Evolutionary conservation across 2,888 invertebrate genomes (phyloP), one percentile per base, ranked within the genome.

Genomic region (Lepidocyrtoides sp.): DNA sequence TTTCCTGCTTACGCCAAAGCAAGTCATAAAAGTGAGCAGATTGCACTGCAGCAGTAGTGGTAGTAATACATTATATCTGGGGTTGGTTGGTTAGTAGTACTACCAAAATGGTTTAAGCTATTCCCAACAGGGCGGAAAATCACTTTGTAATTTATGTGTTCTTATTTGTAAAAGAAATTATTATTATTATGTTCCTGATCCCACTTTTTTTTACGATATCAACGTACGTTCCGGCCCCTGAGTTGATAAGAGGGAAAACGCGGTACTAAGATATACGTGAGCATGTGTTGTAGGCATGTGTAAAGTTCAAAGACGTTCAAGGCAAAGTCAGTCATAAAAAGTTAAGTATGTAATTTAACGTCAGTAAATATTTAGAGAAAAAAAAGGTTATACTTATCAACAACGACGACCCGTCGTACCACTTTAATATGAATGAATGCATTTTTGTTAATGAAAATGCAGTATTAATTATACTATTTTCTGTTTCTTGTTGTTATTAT

Each of bases 271-370:
- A 14, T 48, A n/a, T n/a, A n/a, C n/a, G n/a, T n/a, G n/a, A n/a
- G 14, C 1, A 36, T 63, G 2, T 36, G 17, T 41, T 20, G 12
- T 8, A 77, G 17, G 41, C 69, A 20, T 20, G 5, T 7, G 14
- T 51, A 26, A 77, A 48, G 75, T 75, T 75, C 75, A 79, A 79
- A 81, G 57, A 81, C 54, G 81, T 81, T 81, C 81, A 57, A 81
- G 81, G 81, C 36, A 57, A 81, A 81, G 29, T 5, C 32, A 57
- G 5, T 10, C 20, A 57, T 57, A 57, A 81, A 77, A 77, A 36
- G 1, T 4, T 2, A 2, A 32, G 32, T 66, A n/a, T 66, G 29
- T n/a, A 66, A 66, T 66, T 32, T 66, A 32, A 66, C 3, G 32
- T 32, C 32, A 66, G n/a, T 20, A 57, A 20, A n/a, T n/a, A n/a